Percentiles rank a stretch among this genome's conserved stretches.
phyloP scores from a whole-genome alignment of 2,888 invertebrate genomes.

The Drosophila nigricruria region DNA sequence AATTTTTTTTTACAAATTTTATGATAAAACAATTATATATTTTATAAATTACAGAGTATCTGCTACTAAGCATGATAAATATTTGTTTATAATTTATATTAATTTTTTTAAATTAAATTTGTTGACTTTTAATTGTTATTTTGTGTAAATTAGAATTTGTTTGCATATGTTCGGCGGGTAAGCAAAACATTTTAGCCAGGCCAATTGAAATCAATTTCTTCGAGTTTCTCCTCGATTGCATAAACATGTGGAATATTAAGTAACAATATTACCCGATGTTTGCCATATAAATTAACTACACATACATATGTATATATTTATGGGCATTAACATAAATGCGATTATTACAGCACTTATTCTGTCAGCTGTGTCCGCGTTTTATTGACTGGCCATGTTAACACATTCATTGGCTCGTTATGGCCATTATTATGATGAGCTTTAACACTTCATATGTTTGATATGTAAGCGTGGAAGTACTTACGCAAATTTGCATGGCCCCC shows the following conservation, averaged over 20 bases:
- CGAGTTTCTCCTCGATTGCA: neutral
- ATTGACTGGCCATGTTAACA: conserved; percentile 53
- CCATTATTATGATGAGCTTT: conserved; percentile 64
- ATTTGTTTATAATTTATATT: neutral
- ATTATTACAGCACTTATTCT: conserved; percentile 36
- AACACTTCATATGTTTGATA: conserved; percentile 46
- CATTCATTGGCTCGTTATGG: conserved; percentile 54
- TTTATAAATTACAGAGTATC: neutral
- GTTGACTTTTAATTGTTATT: neutral
- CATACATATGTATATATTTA: neutral
- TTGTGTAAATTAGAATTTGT: neutral
- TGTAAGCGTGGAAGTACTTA: conserved; percentile 50
- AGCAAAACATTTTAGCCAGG: neutral
- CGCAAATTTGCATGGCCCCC: conserved; percentile 57
- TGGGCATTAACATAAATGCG: conserved; percentile 26
- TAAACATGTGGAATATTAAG: neutral
- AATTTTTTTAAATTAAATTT: conserved; percentile 1
- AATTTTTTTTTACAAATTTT: too few relatives aligned
- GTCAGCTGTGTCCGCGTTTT: conserved; percentile 38
- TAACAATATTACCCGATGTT: conserved; percentile 38
- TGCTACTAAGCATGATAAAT: neutral
- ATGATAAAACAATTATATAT: too few relatives aligned
- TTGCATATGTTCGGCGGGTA: neutral
- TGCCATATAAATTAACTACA: conserved; percentile 62
- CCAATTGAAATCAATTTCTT: conserved; percentile 2